Percentiles rank a stretch among this genome's conserved stretches.
Conservation (phyloP, 1,140 invertebrate species). For the Zaprionus nigranus region DNA sequence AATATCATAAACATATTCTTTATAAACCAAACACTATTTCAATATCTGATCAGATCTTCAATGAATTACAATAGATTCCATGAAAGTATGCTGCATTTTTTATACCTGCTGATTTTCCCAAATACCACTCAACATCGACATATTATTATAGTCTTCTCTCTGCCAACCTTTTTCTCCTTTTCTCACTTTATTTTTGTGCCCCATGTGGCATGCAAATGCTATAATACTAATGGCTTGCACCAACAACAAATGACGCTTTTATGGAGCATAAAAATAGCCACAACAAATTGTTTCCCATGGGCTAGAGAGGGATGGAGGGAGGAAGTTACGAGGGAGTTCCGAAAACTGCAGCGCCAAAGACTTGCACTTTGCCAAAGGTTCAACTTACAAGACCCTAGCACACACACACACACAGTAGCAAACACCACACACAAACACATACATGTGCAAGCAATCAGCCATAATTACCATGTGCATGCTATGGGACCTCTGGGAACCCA, state of each 20-base stretch:
- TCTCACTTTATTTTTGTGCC: not conserved
- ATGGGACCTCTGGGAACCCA: conserved; percentile 22
- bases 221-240: conserved; percentile 39
- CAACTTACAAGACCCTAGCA: conserved; percentile 22
- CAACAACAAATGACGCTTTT: conserved; percentile 43
- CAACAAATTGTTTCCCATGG: conserved; percentile 52
- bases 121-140: no score
- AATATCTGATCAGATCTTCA: no score
- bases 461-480: conserved; percentile 54
- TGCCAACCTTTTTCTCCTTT: not conserved
- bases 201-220: conserved; percentile 34
- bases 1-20: no score
- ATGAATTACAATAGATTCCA: no score
- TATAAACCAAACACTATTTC: no score
- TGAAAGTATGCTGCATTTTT: not conserved
- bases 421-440: not conserved
- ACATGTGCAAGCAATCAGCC: conserved; percentile 36
- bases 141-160: not conserved
- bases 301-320: not conserved
- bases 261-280: conserved; percentile 42
- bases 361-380: conserved; percentile 41
- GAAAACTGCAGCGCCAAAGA: conserved; percentile 40
- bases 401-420: not conserved
- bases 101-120: not conserved
- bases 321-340: not conserved